A percentile compares a stretch with the other conserved stretches of the same genome.
Conservation (phyloP, 2,797 vertebrate genomes). For the Coendou prehensilis region DNA sequence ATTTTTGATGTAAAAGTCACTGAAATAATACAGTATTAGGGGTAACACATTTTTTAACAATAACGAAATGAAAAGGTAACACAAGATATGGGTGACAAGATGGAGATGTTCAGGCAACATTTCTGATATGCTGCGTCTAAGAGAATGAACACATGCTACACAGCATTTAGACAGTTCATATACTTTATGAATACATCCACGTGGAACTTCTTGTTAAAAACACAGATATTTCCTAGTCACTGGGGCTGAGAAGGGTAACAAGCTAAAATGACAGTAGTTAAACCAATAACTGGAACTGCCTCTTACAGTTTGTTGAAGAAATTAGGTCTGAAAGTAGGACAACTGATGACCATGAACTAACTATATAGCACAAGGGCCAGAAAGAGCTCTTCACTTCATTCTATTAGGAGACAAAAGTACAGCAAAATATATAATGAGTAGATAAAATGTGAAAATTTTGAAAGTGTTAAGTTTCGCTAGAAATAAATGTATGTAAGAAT, state of each 20-base stretch:
- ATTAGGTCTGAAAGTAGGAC: not conserved
- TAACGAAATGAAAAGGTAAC: not conserved
- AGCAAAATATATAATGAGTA: not conserved
- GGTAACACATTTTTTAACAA: no score
- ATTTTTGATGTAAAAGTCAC: not conserved
- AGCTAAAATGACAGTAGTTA: not conserved
- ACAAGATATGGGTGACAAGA: accelerated
- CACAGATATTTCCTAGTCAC: no score
- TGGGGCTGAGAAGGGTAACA: not conserved
- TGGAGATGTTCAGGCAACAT: not conserved
- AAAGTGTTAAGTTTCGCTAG: not conserved
- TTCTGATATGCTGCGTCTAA: not conserved
- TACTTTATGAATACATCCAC: no score
- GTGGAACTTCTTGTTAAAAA: no score
- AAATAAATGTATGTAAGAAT: not conserved
- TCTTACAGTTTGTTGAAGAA: not conserved
- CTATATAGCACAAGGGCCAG: not conserved
- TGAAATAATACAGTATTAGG: not conserved
- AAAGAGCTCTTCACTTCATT: not conserved
- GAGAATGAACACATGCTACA: not conserved
- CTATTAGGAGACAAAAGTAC: not conserved
- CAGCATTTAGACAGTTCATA: not conserved
- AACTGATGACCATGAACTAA: not conserved
- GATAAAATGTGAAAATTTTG: not conserved
- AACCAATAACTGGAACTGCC: not conserved